These are phyloP conservation scores for Penaeus japonicus DNA, from an alignment of 1,140 invertebrate species.

Conservation along the genomic window DNA sequence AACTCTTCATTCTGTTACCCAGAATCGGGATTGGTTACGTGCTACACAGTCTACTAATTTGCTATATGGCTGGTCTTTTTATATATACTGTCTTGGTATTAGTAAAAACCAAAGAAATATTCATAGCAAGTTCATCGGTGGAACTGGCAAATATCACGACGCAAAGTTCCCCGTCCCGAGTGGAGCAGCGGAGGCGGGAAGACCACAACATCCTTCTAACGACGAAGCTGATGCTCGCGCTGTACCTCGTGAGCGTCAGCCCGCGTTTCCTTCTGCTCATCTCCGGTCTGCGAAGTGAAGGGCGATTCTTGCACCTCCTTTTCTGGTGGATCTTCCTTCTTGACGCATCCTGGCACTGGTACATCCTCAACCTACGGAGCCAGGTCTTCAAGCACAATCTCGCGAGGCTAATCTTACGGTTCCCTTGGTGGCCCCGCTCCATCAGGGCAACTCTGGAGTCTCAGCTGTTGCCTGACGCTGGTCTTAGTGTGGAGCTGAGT, in stretches of 20 bases:
- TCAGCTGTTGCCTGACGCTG: not conserved
- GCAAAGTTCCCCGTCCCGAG: not conserved
- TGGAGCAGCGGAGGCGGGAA: not conserved
- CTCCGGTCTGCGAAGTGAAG: not conserved
- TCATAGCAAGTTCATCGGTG: not conserved
- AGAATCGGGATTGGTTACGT: not conserved
- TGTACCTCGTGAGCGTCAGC: not conserved
- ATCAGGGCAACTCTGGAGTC: not conserved
- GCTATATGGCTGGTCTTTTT: not conserved
- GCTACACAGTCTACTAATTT: not conserved
- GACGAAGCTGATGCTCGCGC: not conserved
- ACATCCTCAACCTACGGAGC: slow-evolving; percentile 30
- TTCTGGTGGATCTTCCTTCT: slow-evolving; percentile 12
- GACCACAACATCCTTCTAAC: slow-evolving; percentile 3
- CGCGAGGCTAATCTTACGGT: not conserved
- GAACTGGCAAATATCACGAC: not conserved
- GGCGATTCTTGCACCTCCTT: not conserved
- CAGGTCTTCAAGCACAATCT: slow-evolving; percentile 1
- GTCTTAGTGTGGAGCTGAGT: too few relatives aligned
- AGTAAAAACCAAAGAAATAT: not conserved
- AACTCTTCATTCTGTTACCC: not conserved
- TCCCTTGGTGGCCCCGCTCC: not conserved
- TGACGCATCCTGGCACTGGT: slow-evolving; percentile 42
- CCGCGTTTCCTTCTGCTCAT: not conserved
- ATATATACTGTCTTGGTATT: not conserved